A percentile compares a stretch with the other conserved stretches of the same genome.
phyloP scores from a whole-genome alignment of 2,888 invertebrate species.

The Cinara cedri region DNA sequence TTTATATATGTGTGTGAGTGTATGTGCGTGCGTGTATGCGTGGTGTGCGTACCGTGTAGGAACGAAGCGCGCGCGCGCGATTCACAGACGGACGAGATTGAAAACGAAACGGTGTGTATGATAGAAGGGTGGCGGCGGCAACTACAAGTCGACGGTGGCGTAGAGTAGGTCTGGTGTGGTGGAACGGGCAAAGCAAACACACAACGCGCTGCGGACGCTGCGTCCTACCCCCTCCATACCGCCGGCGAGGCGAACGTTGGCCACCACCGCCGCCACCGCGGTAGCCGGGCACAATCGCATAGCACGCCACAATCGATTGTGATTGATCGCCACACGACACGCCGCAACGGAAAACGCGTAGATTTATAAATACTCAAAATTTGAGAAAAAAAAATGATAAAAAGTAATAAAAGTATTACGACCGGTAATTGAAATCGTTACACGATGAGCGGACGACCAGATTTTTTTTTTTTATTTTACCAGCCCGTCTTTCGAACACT shows the following conservation, averaged over 20 bases:
- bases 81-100: conserved; percentile 48
- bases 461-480: too few relatives aligned
- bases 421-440: too few relatives aligned
- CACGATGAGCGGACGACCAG: too few relatives aligned
- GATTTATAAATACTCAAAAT: not conserved
- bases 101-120: conserved; percentile 26
- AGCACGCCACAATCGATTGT: conserved; percentile 36
- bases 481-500: too few relatives aligned
- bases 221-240: conserved; percentile 54
- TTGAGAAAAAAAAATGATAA: too few relatives aligned
- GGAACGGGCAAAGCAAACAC: conserved; percentile 1
- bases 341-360: not conserved
- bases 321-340: not conserved
- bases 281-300: conserved; percentile 7
- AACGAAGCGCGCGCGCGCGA: conserved; percentile 38
- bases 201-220: conserved; percentile 38
- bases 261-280: not conserved
- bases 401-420: too few relatives aligned
- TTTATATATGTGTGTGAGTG: too few relatives aligned
- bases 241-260: too few relatives aligned
- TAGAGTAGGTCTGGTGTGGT: conserved; percentile 7
- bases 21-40: not conserved
- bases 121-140: conserved; percentile 10
- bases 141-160: not conserved
- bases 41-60: conserved; percentile 5